Base-by-base conservation (phyloP, 2,797 vertebrate species). In the Pristis pectinata region DNA sequence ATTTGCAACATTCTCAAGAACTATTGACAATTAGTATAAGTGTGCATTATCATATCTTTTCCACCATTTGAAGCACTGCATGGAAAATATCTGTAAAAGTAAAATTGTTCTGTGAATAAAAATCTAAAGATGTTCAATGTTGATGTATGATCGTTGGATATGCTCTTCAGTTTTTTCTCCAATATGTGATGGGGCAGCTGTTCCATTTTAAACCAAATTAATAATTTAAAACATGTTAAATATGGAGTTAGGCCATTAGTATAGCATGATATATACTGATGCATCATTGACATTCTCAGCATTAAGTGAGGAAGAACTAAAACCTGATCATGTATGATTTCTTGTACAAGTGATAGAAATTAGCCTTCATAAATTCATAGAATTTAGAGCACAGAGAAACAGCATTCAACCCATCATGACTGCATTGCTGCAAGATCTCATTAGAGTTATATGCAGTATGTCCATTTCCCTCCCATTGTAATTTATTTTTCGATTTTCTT, bases 261-360 rank as follows among this genome's bases (percentile, higher is more conserved):
- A 91, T 24, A 34, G 49, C 6, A 56, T 34, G 49, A 34, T 85
- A 85, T 49, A 13, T 64, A 15, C 15, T 64, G 3, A 72, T 72
- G 70, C 11, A 89, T 61, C 56, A 61, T 64, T 89, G 56, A 22
- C 61, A 64, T 61, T 37, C 59, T 91, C 17, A 37, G 59, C 17
- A 13, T 91, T 91, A 91, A 91, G 87, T 37, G n/a, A 64, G 87
- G 87, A 91, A 91, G 56, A 64, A 91, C 27, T 91, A 59, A 64
- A 91, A 61, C 34, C 13, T 89, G 53, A 34, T 37, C 87, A 64
- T 15, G 27, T 30, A 59, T n/a, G n/a, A 41, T 91, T 91, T 64
- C 56, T 9, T 22, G 17, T 64, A 19, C 34, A 91, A n/a, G 87
- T 91, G 37, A 64, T 91, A 37, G 83, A 87, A 27, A 59, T 34